Base-by-base conservation (phyloP, 2,888 invertebrate genomes). In the Mesochorus sp. region DNA sequence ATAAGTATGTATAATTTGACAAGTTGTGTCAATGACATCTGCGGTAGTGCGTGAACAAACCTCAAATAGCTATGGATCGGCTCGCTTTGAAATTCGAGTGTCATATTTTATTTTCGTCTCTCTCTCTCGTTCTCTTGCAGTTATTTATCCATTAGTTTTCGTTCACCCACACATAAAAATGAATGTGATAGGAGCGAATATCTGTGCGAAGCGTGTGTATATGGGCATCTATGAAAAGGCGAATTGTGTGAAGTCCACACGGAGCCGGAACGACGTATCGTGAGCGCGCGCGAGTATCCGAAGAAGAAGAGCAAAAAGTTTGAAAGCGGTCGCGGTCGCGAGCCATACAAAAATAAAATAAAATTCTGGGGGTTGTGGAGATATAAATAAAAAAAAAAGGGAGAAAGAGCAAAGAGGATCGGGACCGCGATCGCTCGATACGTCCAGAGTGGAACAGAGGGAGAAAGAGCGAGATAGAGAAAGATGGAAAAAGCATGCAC, bases 71-170 rank as follows among this genome's bases (percentile, higher is more conserved):
- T 34, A 51, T 28, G 28, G 57, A 53, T 31, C 53, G 55, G 70
- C 74, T 61, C 39, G 77, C 84, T 83, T 80, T 82, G 83, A 83
- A 83, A 82, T 82, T 71, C 78, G 80, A 82, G 79, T 68, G 53
- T 66, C 39, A 81, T 37, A 37, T 82, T 83, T 82, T 81, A 76
- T 79, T 78, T 78, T 76, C 21, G 53, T 73, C 67, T 51, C 6
- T 42, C 17, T 42, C 26, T 68, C 26, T 19, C 21, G 24, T 42
- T 12, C 26, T 71, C 14, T 26, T 10, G 2, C 34, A 42, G 39
- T 53, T 39, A 0, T 10, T 17, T 53, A 12, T 21, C 21, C 21
- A 37, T 67, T 26, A 24, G 21, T 61, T 76, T 53, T 12, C 51
- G 17, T 51, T 68, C 21, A n/a, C 44, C 12, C 26, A 49, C 31